Percentiles rank a stretch among this genome's conserved stretches.
These are phyloP conservation scores for Chauna torquata DNA, from an alignment of 2,113 vertebrate genomes.

Conservation along the genomic window DNA sequence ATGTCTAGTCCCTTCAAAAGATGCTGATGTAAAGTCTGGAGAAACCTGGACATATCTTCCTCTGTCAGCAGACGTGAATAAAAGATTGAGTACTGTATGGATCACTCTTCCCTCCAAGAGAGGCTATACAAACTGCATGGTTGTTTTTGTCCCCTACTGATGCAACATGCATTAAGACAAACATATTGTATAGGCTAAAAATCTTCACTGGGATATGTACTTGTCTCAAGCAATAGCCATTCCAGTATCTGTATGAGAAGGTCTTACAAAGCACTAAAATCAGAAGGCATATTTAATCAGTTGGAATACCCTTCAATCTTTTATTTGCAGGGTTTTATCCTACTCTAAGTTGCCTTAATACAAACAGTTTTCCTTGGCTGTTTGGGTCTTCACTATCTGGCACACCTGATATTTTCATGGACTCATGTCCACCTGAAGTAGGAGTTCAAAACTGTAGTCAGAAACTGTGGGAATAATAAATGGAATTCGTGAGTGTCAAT, in stretches of 20 bases:
- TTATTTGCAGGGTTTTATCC: background rate
- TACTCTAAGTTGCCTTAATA: background rate
- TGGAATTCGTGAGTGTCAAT: background rate
- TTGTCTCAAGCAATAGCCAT: background rate
- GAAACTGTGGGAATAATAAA: constrained; percentile 1
- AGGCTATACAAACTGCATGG: background rate
- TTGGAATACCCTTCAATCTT: background rate
- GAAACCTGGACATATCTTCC: background rate
- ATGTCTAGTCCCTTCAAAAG: background rate
- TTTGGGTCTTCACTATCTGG: background rate
- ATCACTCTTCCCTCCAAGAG: background rate
- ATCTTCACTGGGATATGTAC: background rate
- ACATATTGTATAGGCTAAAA: background rate
- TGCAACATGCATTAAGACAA: background rate
- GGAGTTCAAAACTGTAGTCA: background rate
- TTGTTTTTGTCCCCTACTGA: background rate
- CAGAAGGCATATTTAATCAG: background rate
- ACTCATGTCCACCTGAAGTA: background rate
- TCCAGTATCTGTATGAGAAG: background rate
- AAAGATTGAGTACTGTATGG: background rate
- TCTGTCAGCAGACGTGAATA: background rate
- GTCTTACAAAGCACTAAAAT: background rate
- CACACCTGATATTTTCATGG: background rate
- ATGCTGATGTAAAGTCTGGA: background rate
- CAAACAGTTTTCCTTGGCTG: background rate